Evolutionary conservation across 2,113 vertebrate genomes (phyloP).

Genomic region (Pseudopodoces humilis): DNA sequence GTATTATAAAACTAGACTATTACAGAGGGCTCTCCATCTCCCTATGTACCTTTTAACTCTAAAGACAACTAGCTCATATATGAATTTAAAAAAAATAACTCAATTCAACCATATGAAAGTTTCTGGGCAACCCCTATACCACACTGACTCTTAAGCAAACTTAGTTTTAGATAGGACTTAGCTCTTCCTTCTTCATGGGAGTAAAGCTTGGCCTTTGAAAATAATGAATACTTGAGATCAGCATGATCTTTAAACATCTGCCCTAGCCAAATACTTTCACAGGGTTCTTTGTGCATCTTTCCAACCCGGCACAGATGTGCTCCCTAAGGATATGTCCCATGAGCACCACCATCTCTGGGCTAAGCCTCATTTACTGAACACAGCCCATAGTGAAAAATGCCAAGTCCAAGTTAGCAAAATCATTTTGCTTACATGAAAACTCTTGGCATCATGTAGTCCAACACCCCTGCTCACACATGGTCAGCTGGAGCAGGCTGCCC

Average conservation of each 20-base stretch:
- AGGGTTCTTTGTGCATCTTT: not conserved
- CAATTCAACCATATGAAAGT: not conserved
- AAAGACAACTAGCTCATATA: not conserved
- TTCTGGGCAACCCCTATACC: not conserved
- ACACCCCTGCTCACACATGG: not conserved
- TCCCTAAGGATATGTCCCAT: not conserved
- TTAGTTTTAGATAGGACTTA: not conserved
- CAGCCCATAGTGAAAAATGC: not conserved
- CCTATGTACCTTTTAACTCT: not conserved
- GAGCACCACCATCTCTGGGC: not conserved
- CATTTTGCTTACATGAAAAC: not conserved
- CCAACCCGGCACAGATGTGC: not conserved
- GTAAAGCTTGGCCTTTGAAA: not conserved
- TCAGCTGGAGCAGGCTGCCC: not conserved
- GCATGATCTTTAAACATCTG: not conserved
- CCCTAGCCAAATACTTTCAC: not conserved
- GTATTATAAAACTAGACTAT: constrained; percentile 49
- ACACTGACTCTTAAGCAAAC: not conserved
- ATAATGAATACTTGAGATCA: not conserved
- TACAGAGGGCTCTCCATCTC: constrained; percentile 8
- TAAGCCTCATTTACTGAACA: not conserved
- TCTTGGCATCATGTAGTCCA: not conserved
- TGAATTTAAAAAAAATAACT: not conserved
- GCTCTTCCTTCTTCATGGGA: not conserved
- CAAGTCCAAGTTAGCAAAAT: not conserved